phyloP scores from a whole-genome alignment of 2,888 invertebrate genomes.

The Mongoloraphidia duomilia region DNA sequence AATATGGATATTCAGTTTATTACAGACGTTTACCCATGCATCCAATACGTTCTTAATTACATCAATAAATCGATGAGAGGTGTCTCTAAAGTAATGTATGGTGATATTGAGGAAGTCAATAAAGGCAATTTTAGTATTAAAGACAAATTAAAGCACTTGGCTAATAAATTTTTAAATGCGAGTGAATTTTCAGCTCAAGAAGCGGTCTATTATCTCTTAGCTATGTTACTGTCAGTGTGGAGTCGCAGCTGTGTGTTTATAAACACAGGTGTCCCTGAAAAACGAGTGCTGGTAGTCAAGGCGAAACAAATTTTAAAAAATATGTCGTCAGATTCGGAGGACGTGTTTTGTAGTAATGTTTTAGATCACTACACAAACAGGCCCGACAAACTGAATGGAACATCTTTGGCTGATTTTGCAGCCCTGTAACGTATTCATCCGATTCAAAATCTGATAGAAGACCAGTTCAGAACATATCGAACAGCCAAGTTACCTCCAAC shows the following conservation, averaged over 20 bases:
- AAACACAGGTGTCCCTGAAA: background rate
- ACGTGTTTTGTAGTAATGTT: background rate
- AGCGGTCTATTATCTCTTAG: slow-evolving; percentile 13
- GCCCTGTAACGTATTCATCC: no score
- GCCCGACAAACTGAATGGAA: background rate
- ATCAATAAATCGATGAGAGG: slow-evolving; percentile 13
- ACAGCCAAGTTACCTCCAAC: no score
- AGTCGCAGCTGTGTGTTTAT: background rate
- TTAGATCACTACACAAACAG: background rate
- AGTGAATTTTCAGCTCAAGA: slow-evolving; percentile 14
- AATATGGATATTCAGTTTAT: slow-evolving; percentile 25
- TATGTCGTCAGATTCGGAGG: background rate
- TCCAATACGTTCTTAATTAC: slow-evolving; percentile 19
- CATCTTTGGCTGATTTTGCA: background rate
- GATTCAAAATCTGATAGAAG: background rate
- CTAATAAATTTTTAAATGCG: slow-evolving; percentile 12
- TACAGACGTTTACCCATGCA: slow-evolving; percentile 21
- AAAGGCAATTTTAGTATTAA: slow-evolving; percentile 15
- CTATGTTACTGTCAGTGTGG: slow-evolving; percentile 6
- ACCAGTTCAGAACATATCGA: no score
- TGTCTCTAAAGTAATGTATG: slow-evolving; percentile 13
- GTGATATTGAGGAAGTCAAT: slow-evolving; percentile 15
- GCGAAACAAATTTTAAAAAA: background rate
- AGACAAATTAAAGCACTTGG: slow-evolving; percentile 14
- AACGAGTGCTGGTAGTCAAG: background rate